Evolutionary conservation across 2,113 vertebrate species (phyloP).

Genomic region (Aspiorhynchus laticeps): DNA sequence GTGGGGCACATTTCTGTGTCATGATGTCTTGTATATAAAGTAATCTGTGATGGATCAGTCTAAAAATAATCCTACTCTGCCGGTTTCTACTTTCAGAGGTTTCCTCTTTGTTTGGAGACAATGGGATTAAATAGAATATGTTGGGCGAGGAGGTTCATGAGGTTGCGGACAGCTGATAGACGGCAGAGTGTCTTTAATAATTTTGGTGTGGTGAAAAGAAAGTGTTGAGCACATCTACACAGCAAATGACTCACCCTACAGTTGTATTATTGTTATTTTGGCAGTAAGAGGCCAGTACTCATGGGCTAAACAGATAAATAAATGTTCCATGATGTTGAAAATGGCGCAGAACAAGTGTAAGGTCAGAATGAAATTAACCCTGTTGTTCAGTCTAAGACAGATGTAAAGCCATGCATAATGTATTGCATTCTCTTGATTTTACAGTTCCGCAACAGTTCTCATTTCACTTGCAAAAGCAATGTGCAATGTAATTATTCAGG

Average conservation of each 20-base stretch:
- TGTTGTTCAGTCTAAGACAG: not conserved
- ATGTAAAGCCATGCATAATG: constrained; percentile 22
- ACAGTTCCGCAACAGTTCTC: not conserved
- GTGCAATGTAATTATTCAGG: not conserved
- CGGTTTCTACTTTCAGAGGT: not conserved
- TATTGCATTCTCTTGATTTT: constrained; percentile 21
- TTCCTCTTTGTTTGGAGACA: not conserved
- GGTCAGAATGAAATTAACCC: constrained; percentile 17
- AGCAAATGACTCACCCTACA: not conserved
- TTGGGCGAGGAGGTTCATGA: not conserved
- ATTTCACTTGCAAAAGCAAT: not conserved
- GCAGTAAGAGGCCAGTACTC: not conserved
- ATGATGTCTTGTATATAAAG: not conserved
- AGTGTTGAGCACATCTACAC: not conserved
- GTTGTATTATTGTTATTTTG: not conserved
- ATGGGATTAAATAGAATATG: not conserved
- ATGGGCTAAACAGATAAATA: not conserved
- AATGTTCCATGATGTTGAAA: constrained; percentile 8
- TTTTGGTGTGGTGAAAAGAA: not conserved
- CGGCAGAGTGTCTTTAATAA: not conserved
- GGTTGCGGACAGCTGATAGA: not conserved
- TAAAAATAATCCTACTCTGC: not conserved
- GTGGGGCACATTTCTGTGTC: not conserved
- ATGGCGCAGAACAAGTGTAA: not conserved
- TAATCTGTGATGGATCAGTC: not conserved